Base-by-base conservation (phyloP, 1,140 invertebrate genomes). In the Sitophilus oryzae region DNA sequence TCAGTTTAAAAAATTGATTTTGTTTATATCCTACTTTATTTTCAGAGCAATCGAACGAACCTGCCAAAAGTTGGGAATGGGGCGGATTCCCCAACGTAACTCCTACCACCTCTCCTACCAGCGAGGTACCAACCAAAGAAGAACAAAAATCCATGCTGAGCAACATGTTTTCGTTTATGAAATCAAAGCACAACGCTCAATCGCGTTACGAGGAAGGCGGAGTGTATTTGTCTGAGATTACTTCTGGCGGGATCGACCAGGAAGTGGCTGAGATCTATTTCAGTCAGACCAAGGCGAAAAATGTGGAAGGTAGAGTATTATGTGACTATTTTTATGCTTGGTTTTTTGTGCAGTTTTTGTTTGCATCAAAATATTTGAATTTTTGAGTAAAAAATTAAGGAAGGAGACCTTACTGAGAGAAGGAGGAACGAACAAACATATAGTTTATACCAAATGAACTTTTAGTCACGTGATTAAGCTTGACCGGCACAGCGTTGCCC, bases 131-230 rank as follows among this genome's bases (percentile, higher is more conserved):
- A 66, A 74, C 72, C 47, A 66, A 75, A 46, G 82, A 79, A 58
- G 81, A 86, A 61, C 78, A 82, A 16, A 73, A 76, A 9, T 90
- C 86, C 11, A 89, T 93, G 79, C 76, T 93, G 40, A 87, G 88
- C 66, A 88, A 88, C 59, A 88, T 96, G 85, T 89, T 96, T 70
- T 87, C 87, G 44, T 96, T 96, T 69, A 96, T 96, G 86, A 86
- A 88, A 71, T 83, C 84, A 62, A 85, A 85, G 59, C 83, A 85
- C 58, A 83, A 84, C 65, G 79, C 82, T 41, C 77, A 78, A 48
- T 73, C 74, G 43, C 42, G 51, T 4, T 51, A 34, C 21, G 60
- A 67, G 57, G 60, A 64, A 23, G 89, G 91, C 53, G 93, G 93
- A 41, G 88, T 98, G 62, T 98, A 97, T 73, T 78, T 96, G 8